These are phyloP conservation scores for Melanchra persicariae DNA, from an alignment of 2,888 invertebrate species.

Conservation along the genomic window DNA sequence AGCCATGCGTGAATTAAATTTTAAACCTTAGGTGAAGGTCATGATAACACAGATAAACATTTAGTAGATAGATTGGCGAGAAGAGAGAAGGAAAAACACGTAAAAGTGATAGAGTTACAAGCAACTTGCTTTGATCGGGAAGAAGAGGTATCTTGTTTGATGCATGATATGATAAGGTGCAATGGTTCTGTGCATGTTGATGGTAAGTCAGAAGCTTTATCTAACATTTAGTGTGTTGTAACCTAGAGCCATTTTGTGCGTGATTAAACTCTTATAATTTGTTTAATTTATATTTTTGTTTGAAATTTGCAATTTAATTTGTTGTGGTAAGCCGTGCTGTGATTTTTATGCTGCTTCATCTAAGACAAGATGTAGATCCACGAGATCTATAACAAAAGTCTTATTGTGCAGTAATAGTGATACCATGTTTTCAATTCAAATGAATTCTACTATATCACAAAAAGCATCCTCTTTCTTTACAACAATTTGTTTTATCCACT, in stretches of 20 bases:
- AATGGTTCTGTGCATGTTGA: slow-evolving; percentile 80
- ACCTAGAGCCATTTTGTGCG: slow-evolving; percentile 88
- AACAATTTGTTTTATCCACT: slow-evolving; percentile 69
- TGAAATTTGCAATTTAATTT: slow-evolving; percentile 45
- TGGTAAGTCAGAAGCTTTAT: slow-evolving; percentile 77
- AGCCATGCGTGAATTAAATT: slow-evolving; percentile 87
- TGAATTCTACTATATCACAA: slow-evolving; percentile 69
- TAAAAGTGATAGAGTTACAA: slow-evolving; percentile 77
- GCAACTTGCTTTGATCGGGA: slow-evolving; percentile 75
- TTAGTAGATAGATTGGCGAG: slow-evolving; percentile 76
- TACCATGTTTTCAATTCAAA: slow-evolving; percentile 38
- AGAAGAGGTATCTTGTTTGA: slow-evolving; percentile 78
- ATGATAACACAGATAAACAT: slow-evolving; percentile 83
- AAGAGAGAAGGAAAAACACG: slow-evolving; percentile 80
- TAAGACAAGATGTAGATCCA: slow-evolving; percentile 40
- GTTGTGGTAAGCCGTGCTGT: slow-evolving; percentile 65
- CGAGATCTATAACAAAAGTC: slow-evolving; percentile 46
- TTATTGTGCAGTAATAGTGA: slow-evolving; percentile 50
- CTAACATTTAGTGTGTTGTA: slow-evolving; percentile 73
- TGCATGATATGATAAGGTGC: slow-evolving; percentile 84
- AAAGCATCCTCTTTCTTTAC: slow-evolving; percentile 73
- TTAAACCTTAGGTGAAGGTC: slow-evolving; percentile 78
- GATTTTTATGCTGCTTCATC: slow-evolving; percentile 34
- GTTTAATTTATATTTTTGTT: slow-evolving; percentile 45
- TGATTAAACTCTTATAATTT: slow-evolving; percentile 59